These are phyloP conservation scores for Hyposmocoma kahamanoa DNA, from an alignment of 1,140 invertebrate genomes.

Conservation along the genomic window DNA sequence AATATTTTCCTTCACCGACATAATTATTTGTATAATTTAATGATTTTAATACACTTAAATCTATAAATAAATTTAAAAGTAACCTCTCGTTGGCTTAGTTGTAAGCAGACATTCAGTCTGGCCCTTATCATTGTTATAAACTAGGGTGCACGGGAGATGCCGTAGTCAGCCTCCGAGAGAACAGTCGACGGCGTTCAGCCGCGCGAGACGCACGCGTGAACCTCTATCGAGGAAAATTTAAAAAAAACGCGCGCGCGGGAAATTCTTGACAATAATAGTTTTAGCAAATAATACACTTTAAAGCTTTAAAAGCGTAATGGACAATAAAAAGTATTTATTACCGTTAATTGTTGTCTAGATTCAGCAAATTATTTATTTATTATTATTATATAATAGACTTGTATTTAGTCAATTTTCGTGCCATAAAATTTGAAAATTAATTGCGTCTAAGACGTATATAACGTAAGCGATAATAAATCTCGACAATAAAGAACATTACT, in stretches of 20 bases:
- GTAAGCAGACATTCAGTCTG: conserved; percentile 23
- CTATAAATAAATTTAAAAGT: too few species aligned
- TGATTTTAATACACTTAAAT: too few species aligned
- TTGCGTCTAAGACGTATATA: too few species aligned
- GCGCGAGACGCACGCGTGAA: conserved; percentile 25
- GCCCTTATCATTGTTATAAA: conserved; percentile 20
- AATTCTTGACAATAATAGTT: conserved; percentile 57
- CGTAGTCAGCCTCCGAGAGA: conserved; percentile 36
- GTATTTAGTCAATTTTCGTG: conserved; percentile 4
- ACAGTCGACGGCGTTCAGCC: conserved; percentile 46
- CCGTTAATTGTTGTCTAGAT: too few species aligned
- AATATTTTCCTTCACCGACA: too few species aligned
- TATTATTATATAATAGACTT: neutral
- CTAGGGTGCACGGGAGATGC: conserved; percentile 32
- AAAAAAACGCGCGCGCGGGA: conserved; percentile 35
- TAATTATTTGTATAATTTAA: too few species aligned
- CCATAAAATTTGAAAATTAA: too few species aligned
- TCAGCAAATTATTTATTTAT: neutral
- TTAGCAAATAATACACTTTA: conserved; percentile 11
- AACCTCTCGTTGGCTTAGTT: conserved; percentile 1
- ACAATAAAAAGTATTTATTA: conserved; percentile 10
- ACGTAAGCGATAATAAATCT: too few species aligned
- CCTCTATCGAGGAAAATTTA: neutral
- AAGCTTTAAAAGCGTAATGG: conserved; percentile 21
- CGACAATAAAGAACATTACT: conserved; percentile 27